A percentile compares a stretch with the other conserved stretches of the same genome.
Conservation (phyloP, 1,140 invertebrate genomes). For the Oreohelix idahoensis region DNA sequence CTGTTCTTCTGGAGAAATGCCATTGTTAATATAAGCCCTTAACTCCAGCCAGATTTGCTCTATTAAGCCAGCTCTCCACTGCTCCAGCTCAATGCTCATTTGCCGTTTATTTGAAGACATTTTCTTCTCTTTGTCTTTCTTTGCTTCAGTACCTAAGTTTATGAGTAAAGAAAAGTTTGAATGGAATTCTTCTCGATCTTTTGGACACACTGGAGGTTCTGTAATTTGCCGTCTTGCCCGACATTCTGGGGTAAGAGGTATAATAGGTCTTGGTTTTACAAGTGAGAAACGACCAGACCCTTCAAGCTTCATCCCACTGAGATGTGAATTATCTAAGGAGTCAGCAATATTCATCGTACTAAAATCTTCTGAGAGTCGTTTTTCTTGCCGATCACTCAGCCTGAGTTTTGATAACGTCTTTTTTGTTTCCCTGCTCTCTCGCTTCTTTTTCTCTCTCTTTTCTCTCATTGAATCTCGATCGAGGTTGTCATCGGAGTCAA, state of each 20-base stretch:
- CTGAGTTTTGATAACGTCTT: constrained; percentile 59
- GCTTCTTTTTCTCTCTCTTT: constrained; percentile 50
- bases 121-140: constrained; percentile 73
- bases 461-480: constrained; percentile 56
- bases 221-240: constrained; percentile 49
- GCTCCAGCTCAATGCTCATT: constrained; percentile 85
- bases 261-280: constrained; percentile 36
- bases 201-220: constrained; percentile 68
- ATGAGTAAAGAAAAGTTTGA: constrained; percentile 82
- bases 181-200: constrained; percentile 78
- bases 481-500: constrained; percentile 64
- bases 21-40: constrained; percentile 84
- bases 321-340: background rate
- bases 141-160: constrained; percentile 80
- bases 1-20: constrained; percentile 79
- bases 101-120: constrained; percentile 71
- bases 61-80: constrained; percentile 90
- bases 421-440: constrained; percentile 44
- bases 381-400: constrained; percentile 57
- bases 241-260: constrained; percentile 50
- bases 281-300: constrained; percentile 27
- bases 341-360: constrained; percentile 30
- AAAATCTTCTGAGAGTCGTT: constrained; percentile 59
- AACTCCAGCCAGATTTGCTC: constrained; percentile 93
- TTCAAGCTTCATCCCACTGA: constrained; percentile 20